Conservation (phyloP, 2,888 invertebrate species). For the Cryptocephalus primarius region DNA sequence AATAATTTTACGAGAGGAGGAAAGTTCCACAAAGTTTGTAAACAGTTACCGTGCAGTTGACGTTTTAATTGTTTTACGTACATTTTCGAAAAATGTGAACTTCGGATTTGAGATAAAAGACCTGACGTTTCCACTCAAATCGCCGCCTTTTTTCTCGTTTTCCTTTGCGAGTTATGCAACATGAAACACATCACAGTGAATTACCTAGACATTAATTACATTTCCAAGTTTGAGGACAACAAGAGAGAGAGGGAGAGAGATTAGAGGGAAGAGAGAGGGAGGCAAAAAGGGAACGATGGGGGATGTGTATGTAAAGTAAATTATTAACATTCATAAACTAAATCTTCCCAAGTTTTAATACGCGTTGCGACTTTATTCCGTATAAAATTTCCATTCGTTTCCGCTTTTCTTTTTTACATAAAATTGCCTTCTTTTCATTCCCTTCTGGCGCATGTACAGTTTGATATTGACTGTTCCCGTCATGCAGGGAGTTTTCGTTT, state of each 20-base stretch:
- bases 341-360: constrained; percentile 35
- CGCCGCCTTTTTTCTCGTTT: too few relatives aligned
- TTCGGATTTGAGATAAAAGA: too few relatives aligned
- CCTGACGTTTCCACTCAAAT: too few relatives aligned
- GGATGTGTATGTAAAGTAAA: constrained; percentile 35
- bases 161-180: too few relatives aligned
- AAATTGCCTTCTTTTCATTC: constrained; percentile 30
- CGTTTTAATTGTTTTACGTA: too few relatives aligned
- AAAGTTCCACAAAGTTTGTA: too few relatives aligned
- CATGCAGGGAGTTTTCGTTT: constrained; percentile 11
- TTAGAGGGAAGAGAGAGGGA: neutral
- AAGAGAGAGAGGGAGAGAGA: neutral
- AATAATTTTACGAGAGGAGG: too few relatives aligned
- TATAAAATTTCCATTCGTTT: constrained; percentile 38
- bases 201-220: constrained; percentile 4
- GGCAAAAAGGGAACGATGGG: neutral
- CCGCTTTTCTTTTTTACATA: constrained; percentile 30
- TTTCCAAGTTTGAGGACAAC: neutral
- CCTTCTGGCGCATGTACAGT: constrained; percentile 28
- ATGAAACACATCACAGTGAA: neutral
- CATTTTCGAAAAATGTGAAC: too few relatives aligned
- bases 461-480: constrained; percentile 8
- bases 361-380: constrained; percentile 32
- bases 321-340: constrained; percentile 40
- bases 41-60: too few relatives aligned